A percentile compares a stretch with the other conserved stretches of the same genome.
Conservation (phyloP, 2,888 invertebrate genomes). For the Agriopis marginaria region DNA sequence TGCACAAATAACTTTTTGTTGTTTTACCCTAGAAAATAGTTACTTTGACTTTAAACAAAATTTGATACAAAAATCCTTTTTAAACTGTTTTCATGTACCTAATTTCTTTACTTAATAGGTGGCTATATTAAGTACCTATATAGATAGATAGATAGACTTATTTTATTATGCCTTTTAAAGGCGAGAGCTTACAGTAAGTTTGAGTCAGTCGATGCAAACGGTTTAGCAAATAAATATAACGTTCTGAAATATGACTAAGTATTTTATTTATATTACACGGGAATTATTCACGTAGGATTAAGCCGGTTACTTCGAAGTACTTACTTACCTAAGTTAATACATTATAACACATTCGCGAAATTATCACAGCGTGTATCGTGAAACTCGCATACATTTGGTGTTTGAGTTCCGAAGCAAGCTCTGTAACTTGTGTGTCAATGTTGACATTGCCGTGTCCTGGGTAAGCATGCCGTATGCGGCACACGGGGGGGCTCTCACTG, state of each 20-base stretch:
- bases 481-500: neutral
- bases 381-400: constrained; percentile 2
- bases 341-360: neutral
- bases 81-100: too few species aligned
- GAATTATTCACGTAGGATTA: too few species aligned
- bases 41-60: neutral
- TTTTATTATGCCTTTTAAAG: neutral
- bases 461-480: neutral
- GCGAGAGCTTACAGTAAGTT: neutral
- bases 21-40: neutral
- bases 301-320: too few species aligned
- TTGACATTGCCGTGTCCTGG: constrained; percentile 11
- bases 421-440: constrained; percentile 4
- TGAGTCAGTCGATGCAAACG: neutral
- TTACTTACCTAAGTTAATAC: neutral
- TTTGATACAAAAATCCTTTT: neutral
- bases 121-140: too few species aligned
- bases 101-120: too few species aligned
- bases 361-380: constrained; percentile 12
- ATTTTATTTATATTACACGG: neutral
- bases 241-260: neutral
- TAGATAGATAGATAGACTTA: too few species aligned
- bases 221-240: neutral
- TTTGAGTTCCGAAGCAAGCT: constrained; percentile 6
- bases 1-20: neutral